These are phyloP conservation scores for Talpa occidentalis DNA, from an alignment of 2,113 vertebrate genomes.

Conservation along the genomic window DNA sequence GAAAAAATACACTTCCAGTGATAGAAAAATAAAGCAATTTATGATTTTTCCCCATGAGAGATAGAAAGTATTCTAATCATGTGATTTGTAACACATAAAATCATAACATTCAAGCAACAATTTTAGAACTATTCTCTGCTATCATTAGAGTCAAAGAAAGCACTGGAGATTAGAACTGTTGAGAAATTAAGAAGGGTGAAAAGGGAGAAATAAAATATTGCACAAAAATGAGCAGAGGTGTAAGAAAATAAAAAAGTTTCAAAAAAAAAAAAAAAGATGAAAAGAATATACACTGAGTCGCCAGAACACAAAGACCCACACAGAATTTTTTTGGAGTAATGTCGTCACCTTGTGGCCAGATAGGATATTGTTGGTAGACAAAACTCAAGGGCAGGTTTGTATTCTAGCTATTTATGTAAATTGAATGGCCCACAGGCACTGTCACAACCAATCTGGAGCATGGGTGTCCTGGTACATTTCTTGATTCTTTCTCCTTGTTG, in stretches of 20 bases:
- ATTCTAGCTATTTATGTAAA: not conserved
- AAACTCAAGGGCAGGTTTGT: not conserved
- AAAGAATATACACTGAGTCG: not conserved
- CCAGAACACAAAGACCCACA: rapidly evolving
- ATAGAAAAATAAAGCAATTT: not conserved
- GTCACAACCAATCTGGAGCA: not conserved
- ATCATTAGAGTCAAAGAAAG: not conserved
- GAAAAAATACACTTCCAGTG: not conserved
- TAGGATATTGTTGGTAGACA: not conserved
- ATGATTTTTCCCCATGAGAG: not conserved
- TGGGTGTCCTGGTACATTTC: not conserved
- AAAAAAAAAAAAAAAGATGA: not conserved
- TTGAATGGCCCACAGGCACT: rapidly evolving
- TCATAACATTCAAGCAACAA: not conserved
- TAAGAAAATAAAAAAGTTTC: no score
- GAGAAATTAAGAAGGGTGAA: not conserved
- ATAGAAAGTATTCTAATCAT: not conserved
- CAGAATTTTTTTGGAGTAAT: slow-evolving; percentile 39
- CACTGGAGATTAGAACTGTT: not conserved
- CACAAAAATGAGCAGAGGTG: no score
- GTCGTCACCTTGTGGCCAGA: slow-evolving; percentile 48
- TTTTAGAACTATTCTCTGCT: not conserved
- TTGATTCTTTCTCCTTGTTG: not conserved
- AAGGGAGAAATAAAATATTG: no score
- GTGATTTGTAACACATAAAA: not conserved